phyloP scores from a whole-genome alignment of 2,888 invertebrate genomes.

The Pyrochroa serraticornis region DNA sequence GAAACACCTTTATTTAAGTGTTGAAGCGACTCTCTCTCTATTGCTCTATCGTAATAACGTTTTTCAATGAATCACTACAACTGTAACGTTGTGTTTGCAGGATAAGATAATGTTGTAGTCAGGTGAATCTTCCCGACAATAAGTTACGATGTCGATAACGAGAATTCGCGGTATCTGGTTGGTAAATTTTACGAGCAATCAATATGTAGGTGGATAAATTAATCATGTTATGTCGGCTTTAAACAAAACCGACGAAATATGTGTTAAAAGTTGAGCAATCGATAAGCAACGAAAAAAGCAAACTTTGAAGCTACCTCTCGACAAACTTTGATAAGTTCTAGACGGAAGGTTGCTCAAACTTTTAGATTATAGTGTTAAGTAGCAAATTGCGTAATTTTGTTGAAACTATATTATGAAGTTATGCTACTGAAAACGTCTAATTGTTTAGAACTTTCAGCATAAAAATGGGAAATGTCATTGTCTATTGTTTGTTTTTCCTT shows the following conservation, averaged over 20 bases:
- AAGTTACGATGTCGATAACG: neutral
- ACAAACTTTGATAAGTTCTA: too few species aligned
- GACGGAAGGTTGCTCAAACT: too few species aligned
- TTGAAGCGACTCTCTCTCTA: neutral
- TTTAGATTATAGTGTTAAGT: neutral
- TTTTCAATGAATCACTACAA: neutral
- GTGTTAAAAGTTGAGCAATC: constrained; percentile 5
- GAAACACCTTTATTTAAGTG: neutral
- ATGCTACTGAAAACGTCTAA: too few species aligned
- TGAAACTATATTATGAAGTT: constrained; percentile 1
- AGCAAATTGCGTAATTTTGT: constrained; percentile 9
- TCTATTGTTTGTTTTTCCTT: too few species aligned
- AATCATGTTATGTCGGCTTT: too few species aligned
- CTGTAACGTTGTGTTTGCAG: neutral
- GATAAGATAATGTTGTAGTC: neutral
- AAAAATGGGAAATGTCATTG: too few species aligned
- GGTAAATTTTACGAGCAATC: too few species aligned
- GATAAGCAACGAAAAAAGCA: constrained; percentile 10
- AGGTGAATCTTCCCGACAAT: neutral
- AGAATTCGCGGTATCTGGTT: too few species aligned
- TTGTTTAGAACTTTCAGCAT: too few species aligned
- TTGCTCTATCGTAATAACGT: neutral
- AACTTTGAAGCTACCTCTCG: too few species aligned
- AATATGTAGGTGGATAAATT: too few species aligned
- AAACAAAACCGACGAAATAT: constrained; percentile 12